phyloP scores from a whole-genome alignment of 2,888 invertebrate genomes.

The Leptinotarsa tumamoca region DNA sequence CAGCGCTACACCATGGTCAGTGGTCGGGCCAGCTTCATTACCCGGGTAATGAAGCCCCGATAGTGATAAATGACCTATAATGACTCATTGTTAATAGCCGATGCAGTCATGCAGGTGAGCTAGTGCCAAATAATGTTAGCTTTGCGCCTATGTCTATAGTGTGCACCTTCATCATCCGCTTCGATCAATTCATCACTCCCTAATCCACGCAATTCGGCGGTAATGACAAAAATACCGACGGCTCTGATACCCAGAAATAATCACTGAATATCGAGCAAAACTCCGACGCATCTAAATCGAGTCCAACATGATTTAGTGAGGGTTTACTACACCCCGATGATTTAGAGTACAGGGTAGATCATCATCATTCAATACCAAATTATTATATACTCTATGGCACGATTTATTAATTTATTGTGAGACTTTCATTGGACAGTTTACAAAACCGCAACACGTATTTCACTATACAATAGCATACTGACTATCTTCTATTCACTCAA shows the following conservation, averaged over 20 bases:
- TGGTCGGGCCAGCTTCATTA: constrained; percentile 57
- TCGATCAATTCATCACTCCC: constrained; percentile 37
- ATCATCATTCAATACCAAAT: background rate
- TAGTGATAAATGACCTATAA: constrained; percentile 63
- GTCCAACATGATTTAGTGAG: background rate
- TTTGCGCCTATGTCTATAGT: constrained; percentile 41
- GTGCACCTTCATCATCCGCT: constrained; percentile 37
- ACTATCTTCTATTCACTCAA: too few species aligned
- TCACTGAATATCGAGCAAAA: constrained; percentile 33
- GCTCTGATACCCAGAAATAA: constrained; percentile 35
- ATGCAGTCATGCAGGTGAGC: constrained; percentile 58
- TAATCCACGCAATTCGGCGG: constrained; percentile 35
- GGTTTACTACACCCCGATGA: background rate
- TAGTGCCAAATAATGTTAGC: constrained; percentile 43
- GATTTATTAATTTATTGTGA: too few species aligned
- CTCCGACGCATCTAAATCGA: constrained; percentile 18
- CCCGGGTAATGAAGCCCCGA: constrained; percentile 61
- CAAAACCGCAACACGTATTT: too few species aligned
- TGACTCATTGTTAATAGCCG: constrained; percentile 62
- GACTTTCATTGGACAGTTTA: too few species aligned
- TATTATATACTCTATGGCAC: too few species aligned
- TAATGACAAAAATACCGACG: constrained; percentile 39
- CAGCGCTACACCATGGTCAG: constrained; percentile 30
- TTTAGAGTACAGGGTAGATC: constrained; percentile 6
- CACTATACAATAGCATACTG: too few species aligned